These are phyloP conservation scores for Nycticryphes semicollaris DNA, from an alignment of 2,113 vertebrate species.

Conservation along the genomic window DNA sequence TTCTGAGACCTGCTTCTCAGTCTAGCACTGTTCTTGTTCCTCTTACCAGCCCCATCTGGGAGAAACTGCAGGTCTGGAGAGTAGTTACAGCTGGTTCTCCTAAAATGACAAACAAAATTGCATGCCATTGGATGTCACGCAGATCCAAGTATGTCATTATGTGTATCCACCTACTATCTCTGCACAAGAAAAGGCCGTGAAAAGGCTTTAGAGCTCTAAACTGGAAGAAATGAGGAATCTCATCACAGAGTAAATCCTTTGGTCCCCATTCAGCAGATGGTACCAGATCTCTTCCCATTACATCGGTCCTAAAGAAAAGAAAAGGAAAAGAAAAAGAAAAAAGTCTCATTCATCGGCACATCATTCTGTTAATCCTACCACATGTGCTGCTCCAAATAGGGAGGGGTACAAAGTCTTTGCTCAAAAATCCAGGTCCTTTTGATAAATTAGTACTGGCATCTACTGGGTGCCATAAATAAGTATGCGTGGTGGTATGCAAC, in stretches of 20 bases:
- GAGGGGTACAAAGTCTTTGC: neutral
- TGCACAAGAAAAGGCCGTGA: neutral
- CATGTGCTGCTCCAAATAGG: neutral
- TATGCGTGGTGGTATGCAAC: neutral
- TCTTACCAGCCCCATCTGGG: neutral
- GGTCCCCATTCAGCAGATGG: neutral
- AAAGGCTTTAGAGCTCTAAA: neutral
- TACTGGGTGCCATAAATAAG: neutral
- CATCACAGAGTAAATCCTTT: neutral
- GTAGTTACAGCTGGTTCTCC: neutral
- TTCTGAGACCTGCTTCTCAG: neutral
- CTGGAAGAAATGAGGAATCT: neutral
- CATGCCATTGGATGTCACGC: fast-evolving
- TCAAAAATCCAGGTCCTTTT: neutral
- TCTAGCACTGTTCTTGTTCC: neutral
- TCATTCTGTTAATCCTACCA: neutral
- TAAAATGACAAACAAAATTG: neutral
- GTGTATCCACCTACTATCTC: neutral
- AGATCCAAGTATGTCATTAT: neutral
- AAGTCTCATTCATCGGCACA: neutral
- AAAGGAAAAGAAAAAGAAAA: neutral
- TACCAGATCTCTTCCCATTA: neutral
- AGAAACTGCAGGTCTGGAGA: neutral
- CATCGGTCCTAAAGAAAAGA: neutral
- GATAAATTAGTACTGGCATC: neutral